Conservation (phyloP, 2,888 invertebrate species). For the Cylindroiulus punctatus region DNA sequence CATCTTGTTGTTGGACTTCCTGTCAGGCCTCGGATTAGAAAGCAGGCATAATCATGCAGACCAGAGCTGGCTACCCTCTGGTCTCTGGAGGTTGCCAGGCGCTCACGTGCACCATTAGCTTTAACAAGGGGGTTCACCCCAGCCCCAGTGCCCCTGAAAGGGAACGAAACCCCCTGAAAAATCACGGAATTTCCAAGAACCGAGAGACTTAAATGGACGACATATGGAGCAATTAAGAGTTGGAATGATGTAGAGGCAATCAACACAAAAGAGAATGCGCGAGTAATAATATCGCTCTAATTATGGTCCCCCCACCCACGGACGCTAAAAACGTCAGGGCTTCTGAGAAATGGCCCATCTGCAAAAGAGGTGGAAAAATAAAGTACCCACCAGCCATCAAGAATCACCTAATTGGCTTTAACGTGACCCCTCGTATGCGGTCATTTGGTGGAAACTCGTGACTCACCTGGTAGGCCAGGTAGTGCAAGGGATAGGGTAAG, state of each 20-base stretch:
- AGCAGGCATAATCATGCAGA: neutral
- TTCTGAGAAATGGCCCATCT: constrained; percentile 26
- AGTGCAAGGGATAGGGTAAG: neutral
- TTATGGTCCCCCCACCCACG: neutral
- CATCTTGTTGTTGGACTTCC: neutral
- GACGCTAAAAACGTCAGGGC: neutral
- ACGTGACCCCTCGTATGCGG: neutral
- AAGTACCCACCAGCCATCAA: neutral
- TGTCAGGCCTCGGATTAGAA: neutral
- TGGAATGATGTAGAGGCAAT: constrained; percentile 3
- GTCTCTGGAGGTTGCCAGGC: neutral
- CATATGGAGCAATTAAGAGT: constrained; percentile 16
- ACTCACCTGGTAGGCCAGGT: neutral
- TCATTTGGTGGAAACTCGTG: neutral
- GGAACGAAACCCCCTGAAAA: neutral
- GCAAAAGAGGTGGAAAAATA: neutral
- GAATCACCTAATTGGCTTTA: neutral
- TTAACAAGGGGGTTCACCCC: neutral
- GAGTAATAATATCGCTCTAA: neutral
- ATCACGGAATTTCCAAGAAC: neutral
- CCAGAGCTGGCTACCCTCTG: neutral
- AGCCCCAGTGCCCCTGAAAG: neutral
- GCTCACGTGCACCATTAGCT: neutral
- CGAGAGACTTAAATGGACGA: neutral
- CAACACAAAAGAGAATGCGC: neutral